phyloP scores from a whole-genome alignment of 2,888 invertebrate species.

The Dolichomitus sp. region DNA sequence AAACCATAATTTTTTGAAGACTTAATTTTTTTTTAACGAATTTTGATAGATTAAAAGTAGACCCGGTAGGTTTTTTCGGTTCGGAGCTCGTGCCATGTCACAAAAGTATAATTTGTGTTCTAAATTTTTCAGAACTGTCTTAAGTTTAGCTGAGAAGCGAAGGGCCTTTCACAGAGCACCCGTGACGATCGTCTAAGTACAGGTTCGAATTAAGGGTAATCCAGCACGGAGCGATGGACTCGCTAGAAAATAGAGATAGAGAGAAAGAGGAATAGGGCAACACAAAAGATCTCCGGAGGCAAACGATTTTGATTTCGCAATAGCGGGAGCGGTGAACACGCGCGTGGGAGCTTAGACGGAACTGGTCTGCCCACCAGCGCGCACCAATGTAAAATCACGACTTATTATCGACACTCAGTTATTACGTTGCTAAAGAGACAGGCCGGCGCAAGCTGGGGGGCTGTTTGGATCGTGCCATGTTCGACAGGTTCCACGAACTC shows the following conservation, averaged over 20 bases:
- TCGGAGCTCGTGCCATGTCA: background rate
- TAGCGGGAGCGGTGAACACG: slow-evolving; percentile 57
- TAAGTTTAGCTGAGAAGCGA: slow-evolving; percentile 29
- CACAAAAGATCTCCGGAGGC: slow-evolving; percentile 51
- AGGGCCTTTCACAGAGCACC: slow-evolving; percentile 16
- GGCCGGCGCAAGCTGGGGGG: slow-evolving; percentile 34
- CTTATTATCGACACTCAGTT: slow-evolving; percentile 67
- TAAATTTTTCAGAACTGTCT: slow-evolving; percentile 19
- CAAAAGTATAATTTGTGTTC: background rate
- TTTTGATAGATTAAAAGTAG: background rate
- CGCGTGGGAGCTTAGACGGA: slow-evolving; percentile 68
- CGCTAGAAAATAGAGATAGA: slow-evolving; percentile 19
- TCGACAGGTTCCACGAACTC: slow-evolving; percentile 50
- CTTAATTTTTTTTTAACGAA: too few relatives aligned
- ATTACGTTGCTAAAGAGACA: slow-evolving; percentile 61
- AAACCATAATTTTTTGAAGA: background rate
- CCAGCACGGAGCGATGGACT: slow-evolving; percentile 33
- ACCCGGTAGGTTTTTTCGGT: background rate
- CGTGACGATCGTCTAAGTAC: slow-evolving; percentile 58
- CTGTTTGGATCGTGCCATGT: slow-evolving; percentile 29
- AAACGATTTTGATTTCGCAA: slow-evolving; percentile 66
- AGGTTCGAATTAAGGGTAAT: slow-evolving; percentile 62
- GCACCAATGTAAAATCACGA: slow-evolving; percentile 66
- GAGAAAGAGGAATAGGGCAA: slow-evolving; percentile 3
- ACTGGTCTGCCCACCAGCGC: slow-evolving; percentile 72